A percentile compares a stretch with the other conserved stretches of the same genome.
phyloP scores from a whole-genome alignment of 2,888 invertebrate species.

The Bruchidius siliquastri region DNA sequence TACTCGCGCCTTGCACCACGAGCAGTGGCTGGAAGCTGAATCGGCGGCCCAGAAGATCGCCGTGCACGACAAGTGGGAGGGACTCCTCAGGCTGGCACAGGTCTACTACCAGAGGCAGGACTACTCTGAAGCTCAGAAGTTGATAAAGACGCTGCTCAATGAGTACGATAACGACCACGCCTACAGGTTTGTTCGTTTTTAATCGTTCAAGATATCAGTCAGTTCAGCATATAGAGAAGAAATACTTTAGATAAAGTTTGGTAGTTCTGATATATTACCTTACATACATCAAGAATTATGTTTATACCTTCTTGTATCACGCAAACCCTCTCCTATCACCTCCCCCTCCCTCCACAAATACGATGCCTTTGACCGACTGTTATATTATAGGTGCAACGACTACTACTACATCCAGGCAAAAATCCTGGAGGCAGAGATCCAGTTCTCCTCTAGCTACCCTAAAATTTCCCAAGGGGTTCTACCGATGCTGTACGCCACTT shows the following conservation, averaged over 20 bases:
- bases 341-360: too few relatives aligned
- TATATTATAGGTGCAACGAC: not conserved
- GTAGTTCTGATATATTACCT: too few relatives aligned
- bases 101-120: conserved; percentile 55
- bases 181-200: conserved; percentile 42
- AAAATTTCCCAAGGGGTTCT: conserved; percentile 54
- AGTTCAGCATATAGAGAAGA: too few relatives aligned
- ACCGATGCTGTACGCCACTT: conserved; percentile 61
- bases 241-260: too few relatives aligned
- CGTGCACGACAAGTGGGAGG: conserved; percentile 63
- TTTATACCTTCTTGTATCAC: too few relatives aligned
- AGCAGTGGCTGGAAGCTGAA: conserved; percentile 67
- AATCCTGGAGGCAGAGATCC: conserved; percentile 64
- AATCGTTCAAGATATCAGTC: too few relatives aligned
- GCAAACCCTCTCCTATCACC: too few relatives aligned
- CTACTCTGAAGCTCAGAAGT: conserved; percentile 42
- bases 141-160: conserved; percentile 52
- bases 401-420: conserved; percentile 61
- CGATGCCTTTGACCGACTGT: too few relatives aligned
- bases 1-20: conserved; percentile 44
- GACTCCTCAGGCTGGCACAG: conserved; percentile 56
- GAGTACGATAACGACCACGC: conserved; percentile 53
- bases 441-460: conserved; percentile 51
- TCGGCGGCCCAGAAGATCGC: conserved; percentile 64
- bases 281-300: too few relatives aligned